A percentile compares a stretch with the other conserved stretches of the same genome.
Conservation (phyloP, 1,140 invertebrate genomes). For the Neocloeon triangulifer region DNA sequence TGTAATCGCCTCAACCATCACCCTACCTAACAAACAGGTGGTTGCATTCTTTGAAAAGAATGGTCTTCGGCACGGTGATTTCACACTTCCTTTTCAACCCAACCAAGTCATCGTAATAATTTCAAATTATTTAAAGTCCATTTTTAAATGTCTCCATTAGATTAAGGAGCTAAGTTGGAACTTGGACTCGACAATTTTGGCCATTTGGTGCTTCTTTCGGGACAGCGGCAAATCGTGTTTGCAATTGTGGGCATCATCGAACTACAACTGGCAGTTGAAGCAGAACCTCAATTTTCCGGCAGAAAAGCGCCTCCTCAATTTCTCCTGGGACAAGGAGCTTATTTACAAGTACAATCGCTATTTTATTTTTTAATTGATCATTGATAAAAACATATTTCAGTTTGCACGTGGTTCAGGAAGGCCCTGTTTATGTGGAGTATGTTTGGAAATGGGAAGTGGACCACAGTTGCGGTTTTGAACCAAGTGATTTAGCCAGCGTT, state of each 20-base stretch:
- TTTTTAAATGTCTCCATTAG: constrained; percentile 12
- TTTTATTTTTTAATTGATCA: background rate
- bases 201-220: constrained; percentile 34
- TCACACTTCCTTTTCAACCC: constrained; percentile 37
- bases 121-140: constrained; percentile 7
- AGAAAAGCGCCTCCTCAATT: constrained; percentile 20
- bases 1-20: constrained; percentile 49
- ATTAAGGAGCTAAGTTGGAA: constrained; percentile 53
- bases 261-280: constrained; percentile 85
- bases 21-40: constrained; percentile 37
- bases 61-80: constrained; percentile 68
- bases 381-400: constrained; percentile 6
- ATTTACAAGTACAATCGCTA: constrained; percentile 17
- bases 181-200: constrained; percentile 49
- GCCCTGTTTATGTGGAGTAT: constrained; percentile 29
- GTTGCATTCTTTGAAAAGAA: constrained; percentile 80
- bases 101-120: constrained; percentile 20
- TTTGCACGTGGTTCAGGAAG: constrained; percentile 29
- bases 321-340: constrained; percentile 37
- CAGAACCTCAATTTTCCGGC: constrained; percentile 32
- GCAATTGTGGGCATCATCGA: constrained; percentile 57
- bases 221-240: no score
- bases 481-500: constrained; percentile 31
- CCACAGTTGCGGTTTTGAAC: constrained; percentile 22
- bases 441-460: constrained; percentile 35